Conservation (phyloP, 2,797 vertebrate genomes). For the Cyclopterus lumpus region DNA sequence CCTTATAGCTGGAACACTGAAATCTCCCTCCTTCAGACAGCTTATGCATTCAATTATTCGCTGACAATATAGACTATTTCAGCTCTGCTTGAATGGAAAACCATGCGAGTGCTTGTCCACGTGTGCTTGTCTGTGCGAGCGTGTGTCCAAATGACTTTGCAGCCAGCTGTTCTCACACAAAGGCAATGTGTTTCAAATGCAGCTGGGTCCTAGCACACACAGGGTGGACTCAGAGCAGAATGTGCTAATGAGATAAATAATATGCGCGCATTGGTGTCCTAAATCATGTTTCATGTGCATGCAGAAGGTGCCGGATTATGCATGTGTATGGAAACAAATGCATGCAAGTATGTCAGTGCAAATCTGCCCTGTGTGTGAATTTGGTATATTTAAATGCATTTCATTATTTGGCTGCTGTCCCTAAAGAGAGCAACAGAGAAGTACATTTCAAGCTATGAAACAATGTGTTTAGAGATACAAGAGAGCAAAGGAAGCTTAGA, state of each 20-base stretch:
- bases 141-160: conserved; percentile 66
- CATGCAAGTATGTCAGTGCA: conserved; percentile 2
- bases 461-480: conserved; percentile 65
- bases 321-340: conserved; percentile 17
- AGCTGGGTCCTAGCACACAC: conserved; percentile 52
- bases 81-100: conserved; percentile 53
- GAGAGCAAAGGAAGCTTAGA: conserved; percentile 59
- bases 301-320: conserved; percentile 12
- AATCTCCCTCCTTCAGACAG: conserved; percentile 23
- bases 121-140: conserved; percentile 36
- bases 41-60: conserved; percentile 65
- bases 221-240: conserved; percentile 30
- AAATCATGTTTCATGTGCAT: conserved; percentile 36
- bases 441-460: conserved; percentile 66
- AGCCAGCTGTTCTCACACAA: conserved; percentile 79
- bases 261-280: conserved; percentile 13
- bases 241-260: conserved; percentile 45
- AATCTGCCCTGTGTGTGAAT: conserved; percentile 27
- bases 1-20: conserved; percentile 38
- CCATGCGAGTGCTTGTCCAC: conserved; percentile 19
- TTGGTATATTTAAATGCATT: conserved; percentile 33
- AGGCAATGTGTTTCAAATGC: conserved; percentile 60
- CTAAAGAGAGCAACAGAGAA: conserved; percentile 42
- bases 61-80: conserved; percentile 60
- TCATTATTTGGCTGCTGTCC: conserved; percentile 32